Conservation (phyloP, 2,797 vertebrate genomes). For the Rhinogobio ventralis region DNA sequence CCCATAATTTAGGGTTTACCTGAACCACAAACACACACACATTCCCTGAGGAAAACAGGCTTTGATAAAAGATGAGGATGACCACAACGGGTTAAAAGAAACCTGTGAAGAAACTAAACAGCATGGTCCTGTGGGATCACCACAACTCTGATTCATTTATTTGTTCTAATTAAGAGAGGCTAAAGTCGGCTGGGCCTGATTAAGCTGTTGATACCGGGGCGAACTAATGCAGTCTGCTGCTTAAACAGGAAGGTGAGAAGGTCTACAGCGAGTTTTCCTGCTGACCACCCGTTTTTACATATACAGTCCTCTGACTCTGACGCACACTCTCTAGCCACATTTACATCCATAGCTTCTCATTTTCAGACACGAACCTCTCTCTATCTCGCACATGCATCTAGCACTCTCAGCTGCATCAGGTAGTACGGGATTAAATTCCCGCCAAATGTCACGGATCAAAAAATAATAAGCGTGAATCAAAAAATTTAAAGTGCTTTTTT, state of each 20-base stretch:
- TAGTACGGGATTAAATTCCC: no score
- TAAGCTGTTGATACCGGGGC: constrained; percentile 66
- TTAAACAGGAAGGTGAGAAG: constrained; percentile 46
- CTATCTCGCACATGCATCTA: constrained; percentile 13
- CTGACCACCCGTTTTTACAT: constrained; percentile 28
- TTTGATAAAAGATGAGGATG: background rate
- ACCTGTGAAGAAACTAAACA: background rate
- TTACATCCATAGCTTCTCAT: constrained; percentile 10
- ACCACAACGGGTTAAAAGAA: background rate
- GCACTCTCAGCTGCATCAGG: constrained; percentile 12
- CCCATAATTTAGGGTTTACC: no score
- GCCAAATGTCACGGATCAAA: no score
- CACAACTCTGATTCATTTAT: constrained; percentile 67
- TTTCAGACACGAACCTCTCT: constrained; percentile 30
- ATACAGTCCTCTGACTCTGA: constrained; percentile 28
- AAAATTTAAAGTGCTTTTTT: no score
- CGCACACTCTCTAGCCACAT: background rate
- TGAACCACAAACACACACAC: background rate
- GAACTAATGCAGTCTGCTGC: constrained; percentile 53
- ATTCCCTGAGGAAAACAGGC: background rate
- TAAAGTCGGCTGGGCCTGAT: constrained; percentile 66
- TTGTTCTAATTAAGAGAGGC: constrained; percentile 74
- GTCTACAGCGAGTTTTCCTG: constrained; percentile 39
- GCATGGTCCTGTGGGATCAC: constrained; percentile 55
- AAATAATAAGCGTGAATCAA: no score